Evolutionary conservation across 2,888 invertebrate genomes (phyloP), one percentile per base, ranked within the genome.

Genomic region (Morpho achilles): DNA sequence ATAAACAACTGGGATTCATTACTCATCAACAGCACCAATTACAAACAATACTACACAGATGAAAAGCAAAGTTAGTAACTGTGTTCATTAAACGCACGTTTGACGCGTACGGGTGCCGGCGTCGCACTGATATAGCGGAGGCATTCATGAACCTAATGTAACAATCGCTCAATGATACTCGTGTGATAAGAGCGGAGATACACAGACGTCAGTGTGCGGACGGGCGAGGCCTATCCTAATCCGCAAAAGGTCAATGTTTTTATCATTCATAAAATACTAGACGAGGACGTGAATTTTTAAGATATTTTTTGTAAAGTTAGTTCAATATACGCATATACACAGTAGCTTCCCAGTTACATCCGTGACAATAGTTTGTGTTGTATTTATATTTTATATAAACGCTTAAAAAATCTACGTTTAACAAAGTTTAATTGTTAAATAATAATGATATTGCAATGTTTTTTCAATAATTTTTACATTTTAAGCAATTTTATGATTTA

Each of bases 161-260:
- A 54, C 59, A 63, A 68, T 62, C 68, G 63, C 58, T 68, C 66
- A 69, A 66, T 68, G 74, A 69, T 74, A 69, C 68, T 69, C 69
- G 67, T 61, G 71, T 71, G 75, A 73, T 74, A 75, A 76, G 68
- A 71, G 66, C 67, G 69, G 69, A 76, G 64, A 62, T 62, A 64
- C 51, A 58, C 7, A 55, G 16, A 71, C 74, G 67, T 70, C 67
- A 67, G 61, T 55, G 61, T 55, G 62, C 63, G 47, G 58, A 59
- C 64, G 64, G 70, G 66, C 63, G 75, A 74, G 70, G 70, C 67
- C 63, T 62, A 61, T 62, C 69, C 67, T 80, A 79, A 80, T 79
- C 79, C 75, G 71, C 74, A 67, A 79, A 87, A 87, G 88, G 87
- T 88, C 88, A 87, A 87, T 87, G 88, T 85, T 87, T 86, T 79